These are phyloP conservation scores for Malurus melanocephalus DNA, from an alignment of 2,113 vertebrate species.

Conservation along the genomic window DNA sequence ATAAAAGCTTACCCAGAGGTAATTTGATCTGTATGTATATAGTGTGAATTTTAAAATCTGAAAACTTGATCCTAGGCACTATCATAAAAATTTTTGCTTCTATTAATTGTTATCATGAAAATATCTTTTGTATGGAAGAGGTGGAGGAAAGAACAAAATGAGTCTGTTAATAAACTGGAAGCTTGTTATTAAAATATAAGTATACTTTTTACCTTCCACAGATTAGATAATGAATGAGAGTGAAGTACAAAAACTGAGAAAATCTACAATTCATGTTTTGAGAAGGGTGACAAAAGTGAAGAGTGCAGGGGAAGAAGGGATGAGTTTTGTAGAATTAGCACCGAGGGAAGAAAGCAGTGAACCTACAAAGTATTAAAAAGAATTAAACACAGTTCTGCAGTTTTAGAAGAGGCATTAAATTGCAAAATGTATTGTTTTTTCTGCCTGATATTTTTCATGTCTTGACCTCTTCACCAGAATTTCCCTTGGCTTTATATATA, in stretches of 20 bases:
- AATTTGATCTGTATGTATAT: slow-evolving; percentile 50
- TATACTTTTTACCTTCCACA: neutral
- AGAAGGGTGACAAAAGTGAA: neutral
- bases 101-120: slow-evolving; percentile 49
- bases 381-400: neutral
- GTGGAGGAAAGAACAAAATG: neutral
- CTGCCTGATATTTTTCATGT: neutral
- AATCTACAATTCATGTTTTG: neutral
- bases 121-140: neutral
- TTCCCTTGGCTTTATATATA: neutral
- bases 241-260: neutral
- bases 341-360: neutral
- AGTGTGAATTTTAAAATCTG: slow-evolving; percentile 58
- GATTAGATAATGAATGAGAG: neutral
- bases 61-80: slow-evolving; percentile 41
- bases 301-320: neutral
- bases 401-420: neutral
- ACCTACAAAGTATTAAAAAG: neutral
- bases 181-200: slow-evolving; percentile 20
- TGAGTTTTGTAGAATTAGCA: neutral
- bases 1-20: slow-evolving; percentile 68
- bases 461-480: neutral
- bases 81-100: slow-evolving; percentile 39
- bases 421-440: neutral
- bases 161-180: slow-evolving; percentile 30